These are phyloP conservation scores for Megatriorchis doriae DNA, from an alignment of 2,113 vertebrate species.

Conservation along the genomic window DNA sequence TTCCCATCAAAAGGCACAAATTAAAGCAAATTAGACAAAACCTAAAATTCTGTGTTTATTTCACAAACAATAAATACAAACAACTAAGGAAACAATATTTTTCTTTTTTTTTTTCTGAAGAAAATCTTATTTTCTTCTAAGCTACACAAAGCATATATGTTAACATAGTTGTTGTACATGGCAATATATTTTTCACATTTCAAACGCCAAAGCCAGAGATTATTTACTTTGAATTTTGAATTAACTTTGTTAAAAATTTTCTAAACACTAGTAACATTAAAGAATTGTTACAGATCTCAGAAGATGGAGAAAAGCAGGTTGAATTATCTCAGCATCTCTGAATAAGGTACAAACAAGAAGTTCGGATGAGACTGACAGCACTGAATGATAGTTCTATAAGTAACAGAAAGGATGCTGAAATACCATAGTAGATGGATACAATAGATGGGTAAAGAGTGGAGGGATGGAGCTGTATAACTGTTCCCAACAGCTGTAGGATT, in stretches of 20 bases:
- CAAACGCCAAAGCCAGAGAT: neutral
- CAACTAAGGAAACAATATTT: neutral
- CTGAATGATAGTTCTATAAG: neutral
- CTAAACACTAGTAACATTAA: neutral
- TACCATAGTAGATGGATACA: neutral
- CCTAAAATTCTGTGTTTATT: conserved; percentile 33
- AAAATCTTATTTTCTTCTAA: neutral
- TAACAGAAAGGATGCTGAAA: neutral
- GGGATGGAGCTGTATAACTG: neutral
- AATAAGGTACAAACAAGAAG: neutral
- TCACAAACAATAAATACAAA: conserved; percentile 45
- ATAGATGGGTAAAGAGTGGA: neutral
- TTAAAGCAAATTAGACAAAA: conserved; percentile 10
- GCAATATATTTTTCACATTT: neutral
- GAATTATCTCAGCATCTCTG: neutral
- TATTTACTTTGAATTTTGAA: neutral
- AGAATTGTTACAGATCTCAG: neutral
- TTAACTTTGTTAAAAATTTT: neutral
- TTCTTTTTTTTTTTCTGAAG: neutral
- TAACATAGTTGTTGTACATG: neutral
- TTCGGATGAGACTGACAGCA: neutral
- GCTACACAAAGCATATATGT: neutral
- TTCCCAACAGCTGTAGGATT: neutral
- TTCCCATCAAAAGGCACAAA: neutral
- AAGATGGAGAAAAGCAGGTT: neutral